Percentiles rank a stretch among this genome's conserved stretches.
Evolutionary conservation across 2,888 invertebrate species (phyloP).

Genomic region (Trilocha varians): DNA sequence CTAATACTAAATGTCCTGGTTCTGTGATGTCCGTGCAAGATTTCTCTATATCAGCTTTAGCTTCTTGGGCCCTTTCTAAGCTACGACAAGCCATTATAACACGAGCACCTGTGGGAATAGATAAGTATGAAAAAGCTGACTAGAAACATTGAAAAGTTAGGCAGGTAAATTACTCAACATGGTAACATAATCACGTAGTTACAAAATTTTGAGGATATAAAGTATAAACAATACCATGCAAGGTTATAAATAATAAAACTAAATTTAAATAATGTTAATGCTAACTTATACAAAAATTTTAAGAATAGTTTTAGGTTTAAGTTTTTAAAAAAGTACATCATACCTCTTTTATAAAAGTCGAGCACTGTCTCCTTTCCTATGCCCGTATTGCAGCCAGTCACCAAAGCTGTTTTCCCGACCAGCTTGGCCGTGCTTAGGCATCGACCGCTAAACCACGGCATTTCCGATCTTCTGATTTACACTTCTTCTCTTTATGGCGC

Average conservation of each 20-base stretch:
- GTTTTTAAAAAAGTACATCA: too few species aligned
- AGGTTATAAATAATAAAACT: neutral
- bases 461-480: too few species aligned
- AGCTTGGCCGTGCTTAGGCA: slow-evolving; percentile 70
- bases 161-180: too few species aligned
- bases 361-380: slow-evolving; percentile 63
- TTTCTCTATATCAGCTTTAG: slow-evolving; percentile 69
- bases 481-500: too few species aligned
- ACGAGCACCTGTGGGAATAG: slow-evolving; percentile 70
- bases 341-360: slow-evolving; percentile 64
- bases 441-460: slow-evolving; percentile 57
- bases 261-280: too few species aligned
- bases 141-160: too few species aligned
- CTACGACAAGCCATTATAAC: slow-evolving; percentile 74
- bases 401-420: slow-evolving; percentile 67
- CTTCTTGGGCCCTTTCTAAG: slow-evolving; percentile 67
- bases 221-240: neutral
- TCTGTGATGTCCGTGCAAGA: slow-evolving; percentile 46
- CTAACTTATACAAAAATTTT: too few species aligned
- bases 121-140: too few species aligned
- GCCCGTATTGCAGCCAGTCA: slow-evolving; percentile 64
- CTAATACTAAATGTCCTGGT: slow-evolving; percentile 60
- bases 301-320: too few species aligned
- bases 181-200: too few species aligned
- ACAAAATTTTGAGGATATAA: neutral